Evolutionary conservation across 2,888 invertebrate species (phyloP).

Genomic region (Aplocera efformata): DNA sequence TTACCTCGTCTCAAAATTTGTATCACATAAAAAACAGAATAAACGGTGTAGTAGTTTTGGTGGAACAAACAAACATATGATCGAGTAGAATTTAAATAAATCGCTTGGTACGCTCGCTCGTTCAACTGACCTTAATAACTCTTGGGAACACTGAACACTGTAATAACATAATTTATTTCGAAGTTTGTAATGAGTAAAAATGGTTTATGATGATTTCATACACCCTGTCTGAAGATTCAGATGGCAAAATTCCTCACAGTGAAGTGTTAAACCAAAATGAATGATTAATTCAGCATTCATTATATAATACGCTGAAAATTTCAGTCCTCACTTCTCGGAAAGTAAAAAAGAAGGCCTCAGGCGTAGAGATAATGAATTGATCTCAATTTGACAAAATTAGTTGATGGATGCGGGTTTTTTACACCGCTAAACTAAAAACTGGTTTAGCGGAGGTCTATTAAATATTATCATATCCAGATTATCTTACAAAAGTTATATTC

Average conservation of each 20-base stretch:
- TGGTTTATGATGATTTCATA: conserved; percentile 9
- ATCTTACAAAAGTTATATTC: too few relatives aligned
- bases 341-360: conserved; percentile 14
- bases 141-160: background rate
- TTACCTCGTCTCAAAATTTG: too few relatives aligned
- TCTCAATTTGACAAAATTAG: conserved; percentile 3
- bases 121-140: too few relatives aligned
- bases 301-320: conserved; percentile 19
- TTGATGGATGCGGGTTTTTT: too few relatives aligned
- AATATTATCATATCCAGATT: too few relatives aligned
- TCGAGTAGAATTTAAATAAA: too few relatives aligned
- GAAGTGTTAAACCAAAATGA: conserved; percentile 20
- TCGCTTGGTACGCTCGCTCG: too few relatives aligned
- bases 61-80: too few relatives aligned
- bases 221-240: conserved; percentile 1
- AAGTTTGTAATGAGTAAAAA: conserved; percentile 8
- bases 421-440: too few relatives aligned
- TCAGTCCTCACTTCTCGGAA: conserved; percentile 7
- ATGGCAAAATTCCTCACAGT: conserved; percentile 10
- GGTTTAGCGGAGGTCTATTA: too few relatives aligned
- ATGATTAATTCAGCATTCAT: conserved; percentile 28
- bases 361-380: conserved; percentile 17
- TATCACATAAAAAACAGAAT: too few relatives aligned
- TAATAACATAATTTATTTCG: background rate
- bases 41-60: too few relatives aligned